Conservation (phyloP, 2,888 invertebrate species). For the Protodeltote pygarga region DNA sequence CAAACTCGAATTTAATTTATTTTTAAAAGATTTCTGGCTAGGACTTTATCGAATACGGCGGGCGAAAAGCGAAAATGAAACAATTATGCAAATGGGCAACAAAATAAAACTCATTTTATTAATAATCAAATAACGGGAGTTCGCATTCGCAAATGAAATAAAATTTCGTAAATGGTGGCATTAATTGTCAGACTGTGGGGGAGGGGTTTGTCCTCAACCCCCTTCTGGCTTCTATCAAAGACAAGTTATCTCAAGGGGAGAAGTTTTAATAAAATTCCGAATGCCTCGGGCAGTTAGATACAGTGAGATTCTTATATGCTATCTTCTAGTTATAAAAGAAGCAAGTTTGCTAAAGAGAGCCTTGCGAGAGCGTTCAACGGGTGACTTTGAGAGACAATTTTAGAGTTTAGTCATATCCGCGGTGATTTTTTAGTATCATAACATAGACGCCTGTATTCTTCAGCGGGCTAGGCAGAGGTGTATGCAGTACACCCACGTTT, state of each 20-base stretch:
- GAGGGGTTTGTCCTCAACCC: conserved; percentile 48
- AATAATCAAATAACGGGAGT: conserved; percentile 84
- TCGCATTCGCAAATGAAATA: conserved; percentile 80
- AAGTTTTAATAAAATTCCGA: conserved; percentile 85
- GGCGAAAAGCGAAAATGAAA: conserved; percentile 79
- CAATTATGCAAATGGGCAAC: conserved; percentile 83
- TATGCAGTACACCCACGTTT: too few relatives aligned
- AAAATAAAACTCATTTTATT: conserved; percentile 85
- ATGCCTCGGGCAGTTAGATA: conserved; percentile 77
- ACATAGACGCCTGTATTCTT: conserved; percentile 38
- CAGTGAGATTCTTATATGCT: conserved; percentile 73
- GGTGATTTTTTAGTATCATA: conserved; percentile 55
- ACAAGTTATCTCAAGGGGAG: conserved; percentile 83
- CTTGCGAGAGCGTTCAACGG: conserved; percentile 61
- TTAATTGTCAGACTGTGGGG: conserved; percentile 72
- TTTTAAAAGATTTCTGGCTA: conserved; percentile 68
- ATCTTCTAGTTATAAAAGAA: conserved; percentile 67
- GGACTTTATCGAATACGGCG: conserved; percentile 73
- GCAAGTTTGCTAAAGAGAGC: conserved; percentile 66
- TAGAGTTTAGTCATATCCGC: conserved; percentile 56
- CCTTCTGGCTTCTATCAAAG: conserved; percentile 79
- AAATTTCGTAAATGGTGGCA: conserved; percentile 82
- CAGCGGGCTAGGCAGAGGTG: too few relatives aligned
- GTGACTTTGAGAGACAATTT: conserved; percentile 69
- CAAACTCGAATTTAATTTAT: conserved; percentile 76